These are phyloP conservation scores for Corynorhinus townsendii DNA, from an alignment of 2,113 vertebrate species.

Conservation along the genomic window DNA sequence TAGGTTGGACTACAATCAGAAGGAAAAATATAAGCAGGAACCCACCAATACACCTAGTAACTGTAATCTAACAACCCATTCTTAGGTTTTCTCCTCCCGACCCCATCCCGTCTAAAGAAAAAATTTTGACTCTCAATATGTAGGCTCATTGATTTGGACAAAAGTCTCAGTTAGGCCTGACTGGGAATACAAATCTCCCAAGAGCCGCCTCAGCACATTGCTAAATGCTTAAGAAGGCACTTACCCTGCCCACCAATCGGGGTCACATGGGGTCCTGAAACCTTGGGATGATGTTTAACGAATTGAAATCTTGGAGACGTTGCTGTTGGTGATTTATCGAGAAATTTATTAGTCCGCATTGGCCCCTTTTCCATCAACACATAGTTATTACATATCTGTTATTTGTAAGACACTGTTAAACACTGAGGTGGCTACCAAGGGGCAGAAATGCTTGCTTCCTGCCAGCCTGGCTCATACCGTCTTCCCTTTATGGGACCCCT, in stretches of 20 bases:
- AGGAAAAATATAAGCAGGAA: not conserved
- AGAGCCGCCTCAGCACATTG: not conserved
- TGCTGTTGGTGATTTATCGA: constrained; percentile 28
- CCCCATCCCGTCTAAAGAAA: not conserved
- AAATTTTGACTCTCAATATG: not conserved
- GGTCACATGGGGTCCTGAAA: not conserved
- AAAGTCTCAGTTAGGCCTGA: not conserved
- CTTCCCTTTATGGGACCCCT: not conserved
- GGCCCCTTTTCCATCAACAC: constrained; percentile 47
- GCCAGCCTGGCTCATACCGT: not conserved
- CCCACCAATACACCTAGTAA: not conserved
- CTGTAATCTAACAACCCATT: not conserved
- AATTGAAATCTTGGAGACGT: not conserved
- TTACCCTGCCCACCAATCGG: not conserved
- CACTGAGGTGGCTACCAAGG: not conserved
- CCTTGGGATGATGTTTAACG: not conserved
- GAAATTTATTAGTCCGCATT: not conserved
- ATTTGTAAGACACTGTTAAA: constrained; percentile 14
- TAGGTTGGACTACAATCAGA: not conserved
- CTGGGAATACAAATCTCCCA: not conserved
- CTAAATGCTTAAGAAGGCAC: not conserved
- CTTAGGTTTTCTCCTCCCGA: not conserved
- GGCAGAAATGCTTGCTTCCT: not conserved
- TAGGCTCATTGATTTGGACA: not conserved
- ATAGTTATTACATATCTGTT: not conserved